phyloP scores from a whole-genome alignment of 2,888 invertebrate species.

The Melieria omissa region DNA sequence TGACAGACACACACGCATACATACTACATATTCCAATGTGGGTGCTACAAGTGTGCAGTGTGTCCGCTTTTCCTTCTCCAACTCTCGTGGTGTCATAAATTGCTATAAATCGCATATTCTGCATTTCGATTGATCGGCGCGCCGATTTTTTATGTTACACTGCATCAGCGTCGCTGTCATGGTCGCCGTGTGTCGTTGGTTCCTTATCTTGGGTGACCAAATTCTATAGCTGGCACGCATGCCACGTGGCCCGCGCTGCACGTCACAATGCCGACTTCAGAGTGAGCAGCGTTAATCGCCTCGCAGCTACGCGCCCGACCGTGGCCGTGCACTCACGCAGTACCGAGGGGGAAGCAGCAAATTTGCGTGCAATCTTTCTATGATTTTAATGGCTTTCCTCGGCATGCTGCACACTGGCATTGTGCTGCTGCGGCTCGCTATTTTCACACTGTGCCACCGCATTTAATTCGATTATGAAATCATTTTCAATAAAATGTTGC shows the following conservation, averaged over 20 bases:
- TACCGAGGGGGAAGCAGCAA: conserved; percentile 46
- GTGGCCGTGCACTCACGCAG: neutral
- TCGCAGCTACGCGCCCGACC: neutral
- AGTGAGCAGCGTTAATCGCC: conserved; percentile 33
- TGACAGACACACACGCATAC: too few species aligned
- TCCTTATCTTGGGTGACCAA: conserved; percentile 66
- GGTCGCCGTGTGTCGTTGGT: conserved; percentile 48
- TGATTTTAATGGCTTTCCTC: conserved; percentile 54
- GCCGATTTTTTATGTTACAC: too few species aligned
- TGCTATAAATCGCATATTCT: too few species aligned
- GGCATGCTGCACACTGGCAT: conserved; percentile 29
- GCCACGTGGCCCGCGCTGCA: conserved; percentile 40
- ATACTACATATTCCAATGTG: too few species aligned
- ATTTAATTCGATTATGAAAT: conserved; percentile 59
- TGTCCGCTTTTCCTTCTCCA: too few species aligned
- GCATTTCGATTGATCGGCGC: too few species aligned
- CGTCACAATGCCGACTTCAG: conserved; percentile 6
- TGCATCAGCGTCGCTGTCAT: too few species aligned
- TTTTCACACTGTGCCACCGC: conserved; percentile 40
- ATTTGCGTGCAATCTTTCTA: conserved; percentile 55
- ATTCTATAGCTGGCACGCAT: conserved; percentile 63
- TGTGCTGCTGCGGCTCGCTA: conserved; percentile 7
- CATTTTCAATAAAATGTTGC: conserved; percentile 19
- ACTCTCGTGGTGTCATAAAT: too few species aligned
- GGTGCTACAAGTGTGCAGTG: too few species aligned